phyloP scores from a whole-genome alignment of 1,140 invertebrate species.

The Littorina saxatilis region DNA sequence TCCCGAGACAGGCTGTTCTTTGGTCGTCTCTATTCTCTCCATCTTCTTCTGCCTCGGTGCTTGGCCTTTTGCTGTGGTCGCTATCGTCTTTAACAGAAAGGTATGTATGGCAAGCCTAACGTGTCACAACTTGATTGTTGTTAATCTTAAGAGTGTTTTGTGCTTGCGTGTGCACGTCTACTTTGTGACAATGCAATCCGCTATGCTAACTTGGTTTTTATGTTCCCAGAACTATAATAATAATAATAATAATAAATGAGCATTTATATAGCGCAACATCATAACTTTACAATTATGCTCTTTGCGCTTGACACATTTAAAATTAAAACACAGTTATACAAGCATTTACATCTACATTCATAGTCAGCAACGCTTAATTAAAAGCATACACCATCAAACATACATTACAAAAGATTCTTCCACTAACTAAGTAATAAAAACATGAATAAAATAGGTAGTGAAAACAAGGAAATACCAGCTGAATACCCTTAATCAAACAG shows the following conservation, averaged over 20 bases:
- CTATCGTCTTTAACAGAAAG: slow-evolving; percentile 34
- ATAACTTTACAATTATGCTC: no score
- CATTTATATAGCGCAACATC: background rate
- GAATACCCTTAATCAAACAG: no score
- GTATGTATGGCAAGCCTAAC: background rate
- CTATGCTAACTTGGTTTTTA: background rate
- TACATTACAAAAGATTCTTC: no score
- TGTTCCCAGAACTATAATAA: background rate
- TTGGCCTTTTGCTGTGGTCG: slow-evolving; percentile 21
- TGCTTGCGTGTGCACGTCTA: no score
- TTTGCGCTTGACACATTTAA: no score
- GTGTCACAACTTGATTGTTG: background rate
- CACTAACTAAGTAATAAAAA: no score
- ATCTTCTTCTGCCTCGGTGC: slow-evolving; percentile 27
- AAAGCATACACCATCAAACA: no score
- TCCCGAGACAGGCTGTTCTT: background rate
- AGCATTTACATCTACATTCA: no score
- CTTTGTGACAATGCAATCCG: background rate
- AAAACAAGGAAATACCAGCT: no score
- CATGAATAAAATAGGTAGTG: no score
- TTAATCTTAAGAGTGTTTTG: background rate
- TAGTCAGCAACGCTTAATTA: no score
- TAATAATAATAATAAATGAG: background rate
- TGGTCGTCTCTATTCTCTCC: slow-evolving; percentile 27
- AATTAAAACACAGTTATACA: no score